Evolutionary conservation across 2,113 vertebrate genomes (phyloP), one percentile per base, ranked within the genome.

Genomic region (Pollachius pollachius): DNA sequence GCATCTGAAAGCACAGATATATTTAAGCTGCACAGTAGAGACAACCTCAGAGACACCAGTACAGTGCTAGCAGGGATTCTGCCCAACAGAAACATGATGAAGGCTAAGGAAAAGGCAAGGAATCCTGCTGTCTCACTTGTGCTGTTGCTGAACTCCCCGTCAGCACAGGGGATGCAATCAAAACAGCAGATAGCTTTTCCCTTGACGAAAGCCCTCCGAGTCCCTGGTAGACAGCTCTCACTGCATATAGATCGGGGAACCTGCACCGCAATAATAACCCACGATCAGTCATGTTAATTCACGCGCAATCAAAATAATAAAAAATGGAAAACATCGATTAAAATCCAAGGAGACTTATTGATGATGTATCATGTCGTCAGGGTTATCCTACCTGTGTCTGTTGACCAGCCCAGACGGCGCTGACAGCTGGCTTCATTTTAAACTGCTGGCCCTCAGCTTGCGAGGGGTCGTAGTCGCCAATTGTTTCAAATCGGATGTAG

Each of bases 151-250:
- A 93, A 90, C 75, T 93, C 88, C 37, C 90, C 91, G 1, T 89
- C 89, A 60, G 91, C 89, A 77, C 93, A 94, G 16, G 81, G 69
- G 34, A 90, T 86, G 76, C 91, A 94, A 62, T 91, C 89, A 69
- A 94, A 94, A 73, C 93, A 94, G 80, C 93, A 94, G 63, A 90
- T 71, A 8, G 92, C 90, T 59, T 91, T 91, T 16, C 89, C 90
- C 67, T 92, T 92, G 3, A 89, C 73, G 25, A 91, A 87, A 15
- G 90, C 88, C 62, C 82, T 89, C 3, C 84, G 85, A 15, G 88
- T 89, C 15, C 92, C 92, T 19, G 89, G 88, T 18, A 80, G 64
- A 75, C 93, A 94, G 72, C 76, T 92, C 63, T 92, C 85, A 84
- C 90, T 93, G 84, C 92, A 94, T 23, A 93, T 66, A 58, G 92